A percentile compares a stretch with the other conserved stretches of the same genome.
Evolutionary conservation across 1,140 invertebrate genomes (phyloP).

Genomic region (Brachionus plicatilis): DNA sequence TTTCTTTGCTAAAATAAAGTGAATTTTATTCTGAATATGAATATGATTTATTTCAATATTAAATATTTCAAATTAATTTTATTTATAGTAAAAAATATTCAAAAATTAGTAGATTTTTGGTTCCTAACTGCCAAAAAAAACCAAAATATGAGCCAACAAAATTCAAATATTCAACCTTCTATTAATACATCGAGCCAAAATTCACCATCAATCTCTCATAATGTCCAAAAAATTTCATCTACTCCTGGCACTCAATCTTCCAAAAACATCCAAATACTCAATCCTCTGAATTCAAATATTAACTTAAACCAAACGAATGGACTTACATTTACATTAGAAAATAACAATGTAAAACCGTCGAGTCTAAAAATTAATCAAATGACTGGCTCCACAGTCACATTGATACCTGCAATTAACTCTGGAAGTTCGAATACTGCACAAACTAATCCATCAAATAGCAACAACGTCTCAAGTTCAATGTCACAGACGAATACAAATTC

Average conservation of each 20-base stretch:
- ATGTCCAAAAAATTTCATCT: not conserved
- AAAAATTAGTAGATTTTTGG: not conserved
- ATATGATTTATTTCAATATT: not conserved
- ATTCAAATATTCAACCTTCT: not conserved
- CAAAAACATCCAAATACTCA: constrained; percentile 24
- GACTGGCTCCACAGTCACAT: not conserved
- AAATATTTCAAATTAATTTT: not conserved
- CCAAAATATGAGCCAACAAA: not conserved
- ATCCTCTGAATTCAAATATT: not conserved
- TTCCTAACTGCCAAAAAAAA: not conserved
- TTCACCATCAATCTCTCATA: not conserved
- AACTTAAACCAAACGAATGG: not conserved
- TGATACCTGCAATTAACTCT: not conserved
- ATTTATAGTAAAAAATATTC: not conserved
- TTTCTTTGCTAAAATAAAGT: not conserved
- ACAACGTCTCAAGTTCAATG: not conserved
- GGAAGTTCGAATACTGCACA: not conserved
- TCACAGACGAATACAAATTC: not conserved
- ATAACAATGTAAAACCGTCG: not conserved
- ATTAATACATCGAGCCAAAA: not conserved
- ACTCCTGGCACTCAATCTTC: not conserved
- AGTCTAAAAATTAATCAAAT: constrained; percentile 9
- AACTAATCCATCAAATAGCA: not conserved
- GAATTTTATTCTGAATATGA: not conserved
- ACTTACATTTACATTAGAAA: not conserved